Evolutionary conservation across 2,797 vertebrate genomes (phyloP).

Genomic region (Ataeniobius toweri): DNA sequence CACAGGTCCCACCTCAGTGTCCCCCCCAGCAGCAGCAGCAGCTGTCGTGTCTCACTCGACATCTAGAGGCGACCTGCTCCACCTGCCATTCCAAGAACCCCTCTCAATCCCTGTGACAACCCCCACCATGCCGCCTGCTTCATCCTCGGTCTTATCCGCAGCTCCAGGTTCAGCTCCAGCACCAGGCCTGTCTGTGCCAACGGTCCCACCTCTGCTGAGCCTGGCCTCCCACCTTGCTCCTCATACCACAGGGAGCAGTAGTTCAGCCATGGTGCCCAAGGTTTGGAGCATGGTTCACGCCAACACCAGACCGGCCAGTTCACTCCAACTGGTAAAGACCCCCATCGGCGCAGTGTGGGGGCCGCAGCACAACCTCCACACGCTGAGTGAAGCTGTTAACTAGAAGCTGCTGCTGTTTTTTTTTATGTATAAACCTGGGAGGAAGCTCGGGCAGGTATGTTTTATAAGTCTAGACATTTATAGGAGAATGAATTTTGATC

Average conservation of each 20-base stretch:
- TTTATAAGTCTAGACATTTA: constrained; percentile 49
- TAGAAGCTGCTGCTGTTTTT: constrained; percentile 45
- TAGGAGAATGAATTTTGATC: constrained; percentile 55
- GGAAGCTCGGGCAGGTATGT: constrained; percentile 16
- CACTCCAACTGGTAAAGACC: constrained; percentile 62
- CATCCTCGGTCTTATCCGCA: constrained; percentile 7
- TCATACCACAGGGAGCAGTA: constrained; percentile 22
- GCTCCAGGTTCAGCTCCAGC: not conserved
- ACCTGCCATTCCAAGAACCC: constrained; percentile 57
- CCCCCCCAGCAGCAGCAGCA: constrained; percentile 20
- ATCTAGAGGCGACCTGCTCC: constrained; percentile 44
- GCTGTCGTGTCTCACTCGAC: constrained; percentile 27
- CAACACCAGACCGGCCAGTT: constrained; percentile 60
- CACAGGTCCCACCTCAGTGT: constrained; percentile 18
- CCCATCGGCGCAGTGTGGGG: constrained; percentile 75
- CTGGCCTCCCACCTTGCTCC: constrained; percentile 38
- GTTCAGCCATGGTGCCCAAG: constrained; percentile 55
- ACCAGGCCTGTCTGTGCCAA: not conserved
- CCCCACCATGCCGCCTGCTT: constrained; percentile 14
- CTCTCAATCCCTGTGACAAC: constrained; percentile 34
- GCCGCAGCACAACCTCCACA: constrained; percentile 68
- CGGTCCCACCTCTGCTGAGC: constrained; percentile 34
- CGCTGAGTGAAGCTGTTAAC: constrained; percentile 79
- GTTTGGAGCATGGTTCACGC: constrained; percentile 78
- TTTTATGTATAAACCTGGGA: not conserved